phyloP scores from a whole-genome alignment of 2,113 vertebrate species.

The Austrofundulus limnaeus region DNA sequence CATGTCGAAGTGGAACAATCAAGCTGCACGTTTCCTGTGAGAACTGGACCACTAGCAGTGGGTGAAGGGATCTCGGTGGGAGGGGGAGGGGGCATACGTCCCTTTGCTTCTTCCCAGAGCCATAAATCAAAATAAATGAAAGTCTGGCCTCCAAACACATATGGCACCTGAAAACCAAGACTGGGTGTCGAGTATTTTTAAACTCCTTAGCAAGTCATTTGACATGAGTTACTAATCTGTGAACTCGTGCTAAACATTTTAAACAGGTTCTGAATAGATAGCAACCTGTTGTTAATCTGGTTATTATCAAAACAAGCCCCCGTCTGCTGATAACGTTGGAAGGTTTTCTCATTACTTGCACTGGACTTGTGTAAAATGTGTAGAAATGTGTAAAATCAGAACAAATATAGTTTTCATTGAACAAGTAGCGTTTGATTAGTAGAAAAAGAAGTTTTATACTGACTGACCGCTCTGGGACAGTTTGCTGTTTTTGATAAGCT shows the following conservation, averaged over 20 bases:
- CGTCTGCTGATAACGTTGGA: neutral
- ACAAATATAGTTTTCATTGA: neutral
- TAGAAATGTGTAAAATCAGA: neutral
- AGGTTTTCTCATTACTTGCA: no score
- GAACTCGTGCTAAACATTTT: neutral
- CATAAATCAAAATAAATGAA: constrained; percentile 72
- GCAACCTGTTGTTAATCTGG: no score
- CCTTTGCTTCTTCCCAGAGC: constrained; percentile 26
- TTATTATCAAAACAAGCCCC: neutral
- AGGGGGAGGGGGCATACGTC: constrained; percentile 22
- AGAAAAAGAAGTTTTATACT: neutral
- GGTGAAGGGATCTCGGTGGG: no score
- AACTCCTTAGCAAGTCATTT: neutral
- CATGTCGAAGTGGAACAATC: constrained; percentile 15
- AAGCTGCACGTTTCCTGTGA: constrained; percentile 41
- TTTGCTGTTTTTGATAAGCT: neutral
- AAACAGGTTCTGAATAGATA: neutral
- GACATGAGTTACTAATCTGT: neutral
- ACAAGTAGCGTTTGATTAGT: neutral
- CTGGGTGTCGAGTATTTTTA: neutral
- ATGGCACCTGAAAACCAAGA: constrained; percentile 24
- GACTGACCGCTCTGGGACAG: neutral
- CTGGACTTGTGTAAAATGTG: neutral
- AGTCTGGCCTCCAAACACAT: constrained; percentile 43
- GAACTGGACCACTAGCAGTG: constrained; percentile 37